Evolutionary conservation across 2,888 invertebrate species (phyloP).

Genomic region (Rotaria socialis): DNA sequence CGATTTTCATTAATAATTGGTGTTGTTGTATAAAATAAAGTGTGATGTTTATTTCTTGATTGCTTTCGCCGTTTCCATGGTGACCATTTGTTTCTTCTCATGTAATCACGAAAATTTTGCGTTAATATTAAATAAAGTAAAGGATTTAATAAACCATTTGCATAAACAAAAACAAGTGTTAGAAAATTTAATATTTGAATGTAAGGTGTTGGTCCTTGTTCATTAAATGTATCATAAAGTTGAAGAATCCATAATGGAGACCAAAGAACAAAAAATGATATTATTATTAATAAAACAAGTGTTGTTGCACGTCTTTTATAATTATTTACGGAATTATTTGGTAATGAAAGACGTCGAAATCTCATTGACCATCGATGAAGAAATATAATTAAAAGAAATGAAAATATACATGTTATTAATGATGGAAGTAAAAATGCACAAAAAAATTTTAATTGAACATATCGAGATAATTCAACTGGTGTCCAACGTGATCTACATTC

Average conservation of each 20-base stretch:
- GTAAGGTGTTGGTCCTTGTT: not conserved
- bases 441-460: not conserved
- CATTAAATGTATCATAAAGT: slow-evolving; percentile 37
- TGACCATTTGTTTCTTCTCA: not conserved
- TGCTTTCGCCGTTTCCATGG: not conserved
- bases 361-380: slow-evolving; percentile 18
- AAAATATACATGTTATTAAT: slow-evolving; percentile 34
- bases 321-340: not conserved
- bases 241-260: slow-evolving; percentile 46
- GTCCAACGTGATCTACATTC: slow-evolving; percentile 19
- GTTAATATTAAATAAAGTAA: slow-evolving; percentile 40
- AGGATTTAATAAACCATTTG: slow-evolving; percentile 38
- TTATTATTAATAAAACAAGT: slow-evolving; percentile 38
- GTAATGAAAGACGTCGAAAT: not conserved
- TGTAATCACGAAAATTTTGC: slow-evolving; percentile 36
- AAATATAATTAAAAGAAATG: slow-evolving; percentile 19
- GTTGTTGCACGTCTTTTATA: slow-evolving; percentile 6
- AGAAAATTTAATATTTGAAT: slow-evolving; percentile 42
- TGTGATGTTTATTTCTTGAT: not conserved
- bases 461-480: not conserved
- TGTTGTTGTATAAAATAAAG: not conserved
- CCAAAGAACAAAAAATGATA: slow-evolving; percentile 41
- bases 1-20: not conserved
- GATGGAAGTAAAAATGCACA: slow-evolving; percentile 21
- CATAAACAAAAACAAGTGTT: slow-evolving; percentile 35